Percentiles rank a stretch among this genome's conserved stretches.
These are phyloP conservation scores for Hemithea aestivaria DNA, from an alignment of 2,888 invertebrate genomes.

Conservation along the genomic window DNA sequence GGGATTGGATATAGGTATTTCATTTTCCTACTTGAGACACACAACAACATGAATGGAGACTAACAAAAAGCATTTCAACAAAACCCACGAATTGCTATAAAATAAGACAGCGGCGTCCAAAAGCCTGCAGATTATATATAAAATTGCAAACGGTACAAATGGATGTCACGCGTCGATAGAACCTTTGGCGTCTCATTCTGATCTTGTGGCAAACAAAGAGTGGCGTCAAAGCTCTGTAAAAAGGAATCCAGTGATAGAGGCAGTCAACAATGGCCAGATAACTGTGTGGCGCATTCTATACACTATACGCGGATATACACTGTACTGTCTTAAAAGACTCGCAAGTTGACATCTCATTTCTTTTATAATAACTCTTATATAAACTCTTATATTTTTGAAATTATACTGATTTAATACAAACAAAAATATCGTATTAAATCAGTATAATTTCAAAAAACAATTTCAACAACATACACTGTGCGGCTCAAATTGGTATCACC, in stretches of 20 bases:
- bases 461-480: no score
- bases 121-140: constrained; percentile 16
- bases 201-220: constrained; percentile 73
- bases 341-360: no score
- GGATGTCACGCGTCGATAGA: constrained; percentile 67
- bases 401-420: no score
- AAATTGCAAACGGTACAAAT: constrained; percentile 34
- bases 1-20: no score
- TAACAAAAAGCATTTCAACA: background rate
- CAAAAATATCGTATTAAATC: no score
- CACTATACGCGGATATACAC: constrained; percentile 26
- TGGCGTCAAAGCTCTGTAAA: constrained; percentile 72
- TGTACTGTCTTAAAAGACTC: no score
- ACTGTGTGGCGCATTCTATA: constrained; percentile 33
- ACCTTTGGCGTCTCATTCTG: constrained; percentile 65
- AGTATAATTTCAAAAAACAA: no score
- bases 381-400: no score
- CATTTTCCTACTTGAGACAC: no score
- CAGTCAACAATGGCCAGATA: constrained; percentile 75
- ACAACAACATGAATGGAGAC: no score
- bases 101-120: constrained; percentile 11
- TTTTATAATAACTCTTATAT: no score
- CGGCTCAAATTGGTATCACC: no score
- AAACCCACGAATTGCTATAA: constrained; percentile 3
- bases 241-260: constrained; percentile 78